Percentiles rank a stretch among this genome's conserved stretches.
phyloP scores from a whole-genome alignment of 2,113 vertebrate species.

The Neolamprologus caudopunctatus region DNA sequence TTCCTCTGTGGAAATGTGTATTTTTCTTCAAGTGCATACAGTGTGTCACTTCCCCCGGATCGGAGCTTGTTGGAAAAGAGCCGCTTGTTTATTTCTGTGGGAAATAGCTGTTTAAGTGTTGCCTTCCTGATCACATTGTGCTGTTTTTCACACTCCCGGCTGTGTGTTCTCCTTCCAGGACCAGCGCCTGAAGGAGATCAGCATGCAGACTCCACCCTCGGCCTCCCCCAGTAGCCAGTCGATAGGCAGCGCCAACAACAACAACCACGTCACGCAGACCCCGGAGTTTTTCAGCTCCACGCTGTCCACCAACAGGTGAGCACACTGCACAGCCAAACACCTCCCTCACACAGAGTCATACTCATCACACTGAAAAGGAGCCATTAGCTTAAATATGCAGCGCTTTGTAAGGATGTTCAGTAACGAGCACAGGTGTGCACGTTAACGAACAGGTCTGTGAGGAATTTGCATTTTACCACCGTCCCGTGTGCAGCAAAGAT shows the following conservation, averaged over 20 bases:
- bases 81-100: not conserved
- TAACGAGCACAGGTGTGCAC: not conserved
- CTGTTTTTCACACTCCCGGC: not conserved
- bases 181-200: conserved; percentile 83
- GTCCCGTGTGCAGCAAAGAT: not conserved
- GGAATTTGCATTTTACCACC: not conserved
- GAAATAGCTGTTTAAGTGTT: not conserved
- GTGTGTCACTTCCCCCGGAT: not conserved
- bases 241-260: conserved; percentile 76
- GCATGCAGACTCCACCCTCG: conserved; percentile 78
- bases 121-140: not conserved
- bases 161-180: conserved; percentile 63
- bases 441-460: not conserved
- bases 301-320: conserved; percentile 77
- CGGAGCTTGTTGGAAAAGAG: not conserved
- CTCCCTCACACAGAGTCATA: not conserved
- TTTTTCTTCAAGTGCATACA: not conserved
- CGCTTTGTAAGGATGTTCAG: not conserved
- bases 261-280: conserved; percentile 60
- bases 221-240: conserved; percentile 82
- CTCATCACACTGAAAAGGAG: not conserved
- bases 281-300: conserved; percentile 78
- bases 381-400: not conserved
- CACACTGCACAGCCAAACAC: not conserved
- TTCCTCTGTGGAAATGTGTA: not conserved